These are phyloP conservation scores for Pelodytes ibericus DNA, from an alignment of 2,797 vertebrate genomes.

Conservation along the genomic window DNA sequence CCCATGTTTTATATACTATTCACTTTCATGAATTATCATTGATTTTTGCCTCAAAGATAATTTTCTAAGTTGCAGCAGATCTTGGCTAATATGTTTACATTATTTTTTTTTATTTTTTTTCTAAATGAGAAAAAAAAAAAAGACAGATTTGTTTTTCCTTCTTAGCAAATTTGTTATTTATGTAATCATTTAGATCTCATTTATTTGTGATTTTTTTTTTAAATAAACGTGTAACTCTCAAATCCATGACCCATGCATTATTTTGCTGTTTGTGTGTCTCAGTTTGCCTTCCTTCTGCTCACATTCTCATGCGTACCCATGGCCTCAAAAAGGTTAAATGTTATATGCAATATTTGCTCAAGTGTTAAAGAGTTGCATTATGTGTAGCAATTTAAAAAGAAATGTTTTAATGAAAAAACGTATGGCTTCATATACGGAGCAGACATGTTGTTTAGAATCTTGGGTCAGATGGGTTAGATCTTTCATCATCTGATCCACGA, in stretches of 20 bases:
- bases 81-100: constrained; percentile 29
- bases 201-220: neutral
- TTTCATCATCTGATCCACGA: too few species aligned
- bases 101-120: neutral
- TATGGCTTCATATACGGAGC: too few species aligned
- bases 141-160: neutral
- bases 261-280: neutral
- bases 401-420: too few species aligned
- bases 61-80: constrained; percentile 52
- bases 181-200: neutral
- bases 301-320: too few species aligned
- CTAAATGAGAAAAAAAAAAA: constrained; percentile 7
- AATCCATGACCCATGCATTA: neutral
- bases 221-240: neutral
- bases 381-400: too few species aligned
- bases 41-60: constrained; percentile 68
- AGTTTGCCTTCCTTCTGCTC: too few species aligned
- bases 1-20: constrained; percentile 46
- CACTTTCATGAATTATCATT: constrained; percentile 52
- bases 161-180: neutral
- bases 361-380: too few species aligned
- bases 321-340: too few species aligned
- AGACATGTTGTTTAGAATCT: too few species aligned
- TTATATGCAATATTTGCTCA: too few species aligned
- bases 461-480: too few species aligned